A percentile compares a stretch with the other conserved stretches of the same genome.
Conservation (phyloP, 1,140 invertebrate species). For the Aphidius ervi region DNA sequence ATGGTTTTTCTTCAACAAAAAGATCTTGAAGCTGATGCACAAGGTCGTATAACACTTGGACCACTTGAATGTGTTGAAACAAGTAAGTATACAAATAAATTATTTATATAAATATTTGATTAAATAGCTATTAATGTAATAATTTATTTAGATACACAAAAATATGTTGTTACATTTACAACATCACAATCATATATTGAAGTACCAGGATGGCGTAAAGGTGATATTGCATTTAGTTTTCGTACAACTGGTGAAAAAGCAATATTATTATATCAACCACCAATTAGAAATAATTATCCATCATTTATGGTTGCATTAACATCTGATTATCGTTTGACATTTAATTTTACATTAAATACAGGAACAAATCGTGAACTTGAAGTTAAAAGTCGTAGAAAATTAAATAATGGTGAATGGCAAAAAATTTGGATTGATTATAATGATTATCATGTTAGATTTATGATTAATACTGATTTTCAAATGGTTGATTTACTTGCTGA, state of each 20-base stretch:
- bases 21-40: slow-evolving; percentile 73
- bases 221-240: slow-evolving; percentile 89
- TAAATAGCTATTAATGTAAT: slow-evolving; percentile 6
- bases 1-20: slow-evolving; percentile 87
- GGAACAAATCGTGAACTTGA: slow-evolving; percentile 72
- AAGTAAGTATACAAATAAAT: slow-evolving; percentile 60
- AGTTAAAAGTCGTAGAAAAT: slow-evolving; percentile 72
- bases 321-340: slow-evolving; percentile 77
- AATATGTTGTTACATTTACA: slow-evolving; percentile 90
- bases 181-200: slow-evolving; percentile 88
- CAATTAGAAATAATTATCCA: slow-evolving; percentile 80
- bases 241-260: slow-evolving; percentile 85
- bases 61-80: slow-evolving; percentile 91
- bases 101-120: not conserved
- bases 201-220: slow-evolving; percentile 86
- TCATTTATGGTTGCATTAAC: slow-evolving; percentile 86
- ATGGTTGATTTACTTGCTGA: slow-evolving; percentile 81
- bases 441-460: slow-evolving; percentile 88
- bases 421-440: slow-evolving; percentile 93
- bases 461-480: slow-evolving; percentile 83
- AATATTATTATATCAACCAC: slow-evolving; percentile 85
- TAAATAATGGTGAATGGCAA: slow-evolving; percentile 92
- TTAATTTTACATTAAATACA: slow-evolving; percentile 85
- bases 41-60: slow-evolving; percentile 81
- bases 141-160: slow-evolving; percentile 71